phyloP scores from a whole-genome alignment of 2,888 invertebrate species.

The Drosophila gaucha region DNA sequence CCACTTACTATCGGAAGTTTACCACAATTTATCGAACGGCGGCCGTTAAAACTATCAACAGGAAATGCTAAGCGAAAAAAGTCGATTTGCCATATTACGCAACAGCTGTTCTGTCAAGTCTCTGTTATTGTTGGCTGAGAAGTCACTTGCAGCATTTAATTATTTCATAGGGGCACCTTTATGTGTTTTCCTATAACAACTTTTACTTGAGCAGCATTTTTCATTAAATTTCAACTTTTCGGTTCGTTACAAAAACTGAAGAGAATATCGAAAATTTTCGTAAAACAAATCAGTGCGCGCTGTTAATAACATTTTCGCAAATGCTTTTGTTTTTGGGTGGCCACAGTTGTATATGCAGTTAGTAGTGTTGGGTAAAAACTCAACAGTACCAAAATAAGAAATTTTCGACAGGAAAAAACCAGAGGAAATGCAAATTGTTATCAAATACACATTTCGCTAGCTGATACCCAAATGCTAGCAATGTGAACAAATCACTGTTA shows the following conservation, averaged over 20 bases:
- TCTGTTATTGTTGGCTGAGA: background rate
- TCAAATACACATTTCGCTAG: slow-evolving; percentile 13
- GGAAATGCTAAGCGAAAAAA: background rate
- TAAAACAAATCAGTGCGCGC: background rate
- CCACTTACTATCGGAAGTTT: background rate
- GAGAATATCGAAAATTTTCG: background rate
- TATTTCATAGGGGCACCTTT: background rate
- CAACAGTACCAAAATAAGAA: slow-evolving; percentile 20
- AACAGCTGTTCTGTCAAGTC: slow-evolving; percentile 7
- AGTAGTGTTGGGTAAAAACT: slow-evolving; percentile 20
- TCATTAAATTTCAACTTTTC: background rate
- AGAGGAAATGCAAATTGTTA: slow-evolving; percentile 17
- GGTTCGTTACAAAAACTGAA: background rate
- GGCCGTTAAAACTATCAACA: background rate
- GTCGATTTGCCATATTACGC: background rate
- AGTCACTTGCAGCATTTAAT: background rate
- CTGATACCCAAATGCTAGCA: slow-evolving; percentile 16
- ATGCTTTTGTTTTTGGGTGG: slow-evolving; percentile 17
- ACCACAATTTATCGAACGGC: background rate
- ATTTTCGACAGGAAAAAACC: slow-evolving; percentile 19
- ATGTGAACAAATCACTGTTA: slow-evolving; percentile 31
- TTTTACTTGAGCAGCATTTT: background rate
- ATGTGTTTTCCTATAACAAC: background rate
- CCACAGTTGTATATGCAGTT: slow-evolving; percentile 4
- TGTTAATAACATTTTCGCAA: slow-evolving; percentile 12